Evolutionary conservation across 1,140 invertebrate genomes (phyloP).

Genomic region (Tetranychus urticae): DNA sequence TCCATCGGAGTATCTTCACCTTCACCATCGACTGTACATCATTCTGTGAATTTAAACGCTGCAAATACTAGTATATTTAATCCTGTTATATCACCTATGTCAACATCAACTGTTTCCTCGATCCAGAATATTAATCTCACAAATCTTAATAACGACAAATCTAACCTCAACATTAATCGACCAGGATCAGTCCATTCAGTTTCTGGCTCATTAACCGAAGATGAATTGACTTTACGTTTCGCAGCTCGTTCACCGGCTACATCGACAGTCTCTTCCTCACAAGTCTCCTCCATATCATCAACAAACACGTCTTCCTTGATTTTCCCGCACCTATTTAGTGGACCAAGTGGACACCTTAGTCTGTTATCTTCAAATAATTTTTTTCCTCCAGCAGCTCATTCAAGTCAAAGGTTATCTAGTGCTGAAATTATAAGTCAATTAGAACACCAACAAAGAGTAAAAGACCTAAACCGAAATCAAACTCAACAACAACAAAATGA

Average conservation of each 20-base stretch:
- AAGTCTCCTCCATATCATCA: background rate
- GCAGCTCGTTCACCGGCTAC: background rate
- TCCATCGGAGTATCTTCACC: background rate
- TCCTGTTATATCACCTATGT: no score
- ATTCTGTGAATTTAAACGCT: background rate
- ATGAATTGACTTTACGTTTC: background rate
- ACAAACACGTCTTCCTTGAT: background rate
- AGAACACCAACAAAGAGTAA: no score
- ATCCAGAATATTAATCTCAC: background rate
- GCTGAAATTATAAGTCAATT: background rate
- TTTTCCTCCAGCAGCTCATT: constrained; percentile 1
- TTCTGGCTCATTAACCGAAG: background rate
- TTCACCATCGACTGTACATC: background rate
- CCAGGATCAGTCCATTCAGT: background rate
- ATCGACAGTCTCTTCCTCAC: background rate
- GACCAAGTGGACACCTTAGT: no score
- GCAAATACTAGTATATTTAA: background rate
- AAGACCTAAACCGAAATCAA: no score
- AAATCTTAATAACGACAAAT: background rate
- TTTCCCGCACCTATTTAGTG: background rate
- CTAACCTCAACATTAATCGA: background rate
- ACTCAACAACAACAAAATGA: no score
- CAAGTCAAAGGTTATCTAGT: no score
- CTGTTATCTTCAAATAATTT: no score
- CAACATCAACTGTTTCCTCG: background rate